phyloP scores from a whole-genome alignment of 2,888 invertebrate species.

The Clistopyga incitator region DNA sequence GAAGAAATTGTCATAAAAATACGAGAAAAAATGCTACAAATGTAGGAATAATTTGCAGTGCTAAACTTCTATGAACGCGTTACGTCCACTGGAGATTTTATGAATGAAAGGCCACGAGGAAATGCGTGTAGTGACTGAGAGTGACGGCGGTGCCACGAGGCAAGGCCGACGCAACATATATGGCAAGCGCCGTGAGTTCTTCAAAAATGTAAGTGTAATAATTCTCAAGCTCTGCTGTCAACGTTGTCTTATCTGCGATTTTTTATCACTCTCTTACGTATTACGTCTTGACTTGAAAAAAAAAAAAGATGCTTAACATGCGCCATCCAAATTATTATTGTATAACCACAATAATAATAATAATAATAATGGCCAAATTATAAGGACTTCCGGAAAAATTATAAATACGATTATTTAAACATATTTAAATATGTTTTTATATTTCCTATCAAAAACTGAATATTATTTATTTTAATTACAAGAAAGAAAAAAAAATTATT shows the following conservation, averaged over 20 bases:
- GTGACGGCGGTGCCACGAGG: conserved; percentile 43
- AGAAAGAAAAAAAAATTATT: no score
- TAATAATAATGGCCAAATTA: not conserved
- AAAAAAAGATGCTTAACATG: conserved; percentile 42
- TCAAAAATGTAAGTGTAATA: conserved; percentile 64
- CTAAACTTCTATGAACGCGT: conserved; percentile 7
- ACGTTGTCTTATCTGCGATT: conserved; percentile 38
- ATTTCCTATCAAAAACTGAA: no score
- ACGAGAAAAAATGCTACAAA: not conserved
- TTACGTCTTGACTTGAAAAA: conserved; percentile 12
- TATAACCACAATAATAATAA: no score
- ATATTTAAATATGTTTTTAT: no score
- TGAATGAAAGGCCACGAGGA: conserved; percentile 64
- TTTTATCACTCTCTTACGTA: conserved; percentile 40
- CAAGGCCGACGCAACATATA: conserved; percentile 63
- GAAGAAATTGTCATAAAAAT: conserved; percentile 3
- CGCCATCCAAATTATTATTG: conserved; percentile 4
- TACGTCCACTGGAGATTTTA: conserved; percentile 36
- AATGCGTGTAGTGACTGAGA: conserved; percentile 48
- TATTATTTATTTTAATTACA: no score
- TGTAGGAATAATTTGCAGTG: conserved; percentile 11
- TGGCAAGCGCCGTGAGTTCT: conserved; percentile 66
- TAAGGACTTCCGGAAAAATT: no score
- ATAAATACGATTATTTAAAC: not conserved
- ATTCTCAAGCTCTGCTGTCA: conserved; percentile 20